Percentiles rank a stretch among this genome's conserved stretches.
phyloP scores from a whole-genome alignment of 2,113 vertebrate genomes.

The Alectura lathami region DNA sequence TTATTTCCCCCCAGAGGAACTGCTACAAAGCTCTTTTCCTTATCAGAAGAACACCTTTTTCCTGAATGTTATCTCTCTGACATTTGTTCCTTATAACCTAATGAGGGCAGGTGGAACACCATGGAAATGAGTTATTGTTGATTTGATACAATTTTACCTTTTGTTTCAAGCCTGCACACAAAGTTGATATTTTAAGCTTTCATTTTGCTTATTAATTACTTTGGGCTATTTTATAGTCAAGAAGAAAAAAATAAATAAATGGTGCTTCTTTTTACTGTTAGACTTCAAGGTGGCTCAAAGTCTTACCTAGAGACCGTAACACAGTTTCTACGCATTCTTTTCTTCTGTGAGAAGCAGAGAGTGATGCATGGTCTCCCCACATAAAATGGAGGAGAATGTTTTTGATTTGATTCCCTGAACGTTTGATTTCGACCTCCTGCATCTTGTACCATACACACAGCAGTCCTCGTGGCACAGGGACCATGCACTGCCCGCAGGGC shows the following conservation, averaged over 20 bases:
- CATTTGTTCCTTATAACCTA: slow-evolving; percentile 55
- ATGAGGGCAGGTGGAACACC: slow-evolving; percentile 54
- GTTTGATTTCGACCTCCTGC: neutral
- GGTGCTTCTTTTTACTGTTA: neutral
- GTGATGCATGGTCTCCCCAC: neutral
- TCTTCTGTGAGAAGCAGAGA: neutral
- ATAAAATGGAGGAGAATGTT: neutral
- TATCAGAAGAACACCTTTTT: slow-evolving; percentile 70
- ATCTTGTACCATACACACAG: neutral
- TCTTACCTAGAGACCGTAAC: neutral
- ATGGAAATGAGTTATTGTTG: slow-evolving; percentile 57
- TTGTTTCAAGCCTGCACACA: neutral
- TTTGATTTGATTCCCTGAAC: neutral
- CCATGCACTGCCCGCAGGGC: neutral
- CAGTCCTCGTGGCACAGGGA: neutral
- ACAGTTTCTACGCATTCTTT: neutral
- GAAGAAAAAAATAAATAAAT: neutral
- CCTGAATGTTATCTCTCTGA: slow-evolving; percentile 61
- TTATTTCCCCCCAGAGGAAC: slow-evolving; percentile 56
- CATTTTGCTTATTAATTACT: slow-evolving; percentile 40
- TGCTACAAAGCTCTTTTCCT: slow-evolving; percentile 53
- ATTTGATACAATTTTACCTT: slow-evolving; percentile 55
- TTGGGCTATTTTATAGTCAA: slow-evolving; percentile 4
- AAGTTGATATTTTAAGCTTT: slow-evolving; percentile 19
- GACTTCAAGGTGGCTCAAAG: neutral